Percentiles rank a stretch among this genome's conserved stretches.
Evolutionary conservation across 1,140 invertebrate genomes (phyloP).

Genomic region (Arion vulgaris): DNA sequence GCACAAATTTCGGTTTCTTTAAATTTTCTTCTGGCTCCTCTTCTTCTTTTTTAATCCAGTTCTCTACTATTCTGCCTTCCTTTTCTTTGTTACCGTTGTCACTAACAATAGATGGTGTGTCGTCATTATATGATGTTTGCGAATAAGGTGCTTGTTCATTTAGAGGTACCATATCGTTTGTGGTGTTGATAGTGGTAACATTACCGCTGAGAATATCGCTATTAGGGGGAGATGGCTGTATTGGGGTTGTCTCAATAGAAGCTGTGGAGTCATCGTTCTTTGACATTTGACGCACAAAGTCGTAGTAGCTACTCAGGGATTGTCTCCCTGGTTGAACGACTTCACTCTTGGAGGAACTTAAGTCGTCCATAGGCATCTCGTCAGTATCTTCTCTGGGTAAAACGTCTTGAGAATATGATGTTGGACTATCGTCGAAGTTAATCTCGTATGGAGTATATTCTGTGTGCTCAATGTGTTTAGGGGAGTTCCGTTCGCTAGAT

Average conservation of each 20-base stretch:
- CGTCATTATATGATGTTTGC: too few relatives aligned
- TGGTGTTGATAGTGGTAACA: not conserved
- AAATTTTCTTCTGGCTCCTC: not conserved
- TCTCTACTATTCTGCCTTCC: not conserved
- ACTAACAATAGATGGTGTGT: not conserved
- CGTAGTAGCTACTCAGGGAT: conserved; percentile 10
- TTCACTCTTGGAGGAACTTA: too few relatives aligned
- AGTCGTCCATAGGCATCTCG: too few relatives aligned
- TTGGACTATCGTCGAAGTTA: too few relatives aligned
- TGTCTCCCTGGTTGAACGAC: not conserved
- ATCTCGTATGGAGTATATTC: too few relatives aligned
- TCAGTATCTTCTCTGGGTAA: too few relatives aligned
- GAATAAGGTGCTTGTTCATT: not conserved
- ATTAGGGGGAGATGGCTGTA: not conserved
- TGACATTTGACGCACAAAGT: conserved; percentile 27
- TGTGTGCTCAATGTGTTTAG: too few relatives aligned
- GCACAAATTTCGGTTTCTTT: conserved; percentile 11
- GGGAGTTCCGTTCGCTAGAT: too few relatives aligned
- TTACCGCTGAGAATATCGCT: conserved; percentile 27
- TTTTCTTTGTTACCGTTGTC: not conserved
- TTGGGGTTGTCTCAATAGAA: not conserved
- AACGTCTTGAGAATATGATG: too few relatives aligned
- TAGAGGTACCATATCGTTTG: not conserved
- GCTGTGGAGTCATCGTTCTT: not conserved
- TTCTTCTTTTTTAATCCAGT: not conserved